Base-by-base conservation (phyloP, 2,888 invertebrate genomes). In the Tuta absoluta region DNA sequence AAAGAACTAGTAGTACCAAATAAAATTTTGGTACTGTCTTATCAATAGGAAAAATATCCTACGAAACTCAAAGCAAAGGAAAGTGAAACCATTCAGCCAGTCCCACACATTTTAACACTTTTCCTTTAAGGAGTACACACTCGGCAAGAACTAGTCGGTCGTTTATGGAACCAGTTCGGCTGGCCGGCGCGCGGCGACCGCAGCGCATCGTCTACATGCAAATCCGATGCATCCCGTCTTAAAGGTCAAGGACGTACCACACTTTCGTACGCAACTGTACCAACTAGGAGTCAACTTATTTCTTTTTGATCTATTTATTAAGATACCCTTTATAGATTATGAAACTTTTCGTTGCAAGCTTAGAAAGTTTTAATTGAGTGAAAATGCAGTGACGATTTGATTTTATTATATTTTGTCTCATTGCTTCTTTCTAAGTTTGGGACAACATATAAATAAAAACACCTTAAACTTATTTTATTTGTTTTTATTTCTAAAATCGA, bases 221-320 rank as follows among this genome's bases (percentile, higher is more conserved):
- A 89, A 90, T 90, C 79, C 77, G 76, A 76, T 87, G 88, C 89
- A 89, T 85, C 78, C 69, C 73, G 71, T 68, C 72, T 72, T 70
- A 77, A 88, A 89, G 86, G 84, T 86, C 89, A 90, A 91, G 90
- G 90, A 81, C 87, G 81, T 33, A 21, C 12, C 69, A 68, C 79
- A 79, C 80, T 84, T 82, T 71, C 73, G 74, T 64, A 68, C 68
- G 64, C 67, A 71, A 75, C 68, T 78, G 76, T 80, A 78, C 76
- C 59, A 69, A 66, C 45, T 45, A 45, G 45, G n/a, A 4, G 11
- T 41, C 1, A 33, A 5, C 10, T 33, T 33, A 28, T 28, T 33
- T 33, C 1, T 33, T 33, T 33, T 5, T 33, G 33, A 8, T 33
- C 33, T 33, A 33, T 33, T 7, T 33, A n/a, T n/a, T n/a, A n/a